Evolutionary conservation across 1,140 invertebrate genomes (phyloP).

Genomic region (Diplogasteroides magnus): DNA sequence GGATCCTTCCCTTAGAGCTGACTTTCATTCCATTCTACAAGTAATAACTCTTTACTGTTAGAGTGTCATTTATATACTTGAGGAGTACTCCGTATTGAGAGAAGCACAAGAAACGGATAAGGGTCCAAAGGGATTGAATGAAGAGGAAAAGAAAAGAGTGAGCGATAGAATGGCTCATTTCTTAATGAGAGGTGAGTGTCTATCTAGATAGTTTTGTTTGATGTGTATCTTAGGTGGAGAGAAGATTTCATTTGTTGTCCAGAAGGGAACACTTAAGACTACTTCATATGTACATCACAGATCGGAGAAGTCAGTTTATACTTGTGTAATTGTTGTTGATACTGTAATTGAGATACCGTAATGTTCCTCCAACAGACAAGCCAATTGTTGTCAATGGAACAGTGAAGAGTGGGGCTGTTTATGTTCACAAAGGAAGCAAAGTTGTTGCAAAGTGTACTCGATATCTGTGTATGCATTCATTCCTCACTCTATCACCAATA

Average conservation of each 20-base stretch:
- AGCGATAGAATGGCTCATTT: constrained; percentile 27
- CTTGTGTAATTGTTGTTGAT: not conserved
- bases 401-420: constrained; percentile 29
- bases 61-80: no score
- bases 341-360: not conserved
- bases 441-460: constrained; percentile 36
- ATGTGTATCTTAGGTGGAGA: no score
- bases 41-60: no score
- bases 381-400: constrained; percentile 22
- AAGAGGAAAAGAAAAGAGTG: constrained; percentile 27
- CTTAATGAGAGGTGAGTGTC: constrained; percentile 15
- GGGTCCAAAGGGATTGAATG: constrained; percentile 11
- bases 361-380: constrained; percentile 11
- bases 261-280: constrained; percentile 16
- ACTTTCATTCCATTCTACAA: no score
- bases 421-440: constrained; percentile 34
- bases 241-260: constrained; percentile 24
- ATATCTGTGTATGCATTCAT: constrained; percentile 33
- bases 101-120: constrained; percentile 17
- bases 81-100: constrained; percentile 13
- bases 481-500: not conserved
- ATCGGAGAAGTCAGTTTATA: not conserved
- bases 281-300: not conserved
- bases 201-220: no score
- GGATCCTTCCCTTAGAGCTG: constrained; percentile 17